Evolutionary conservation across 2,888 invertebrate genomes (phyloP).

Genomic region (Ormyrus labotus): DNA sequence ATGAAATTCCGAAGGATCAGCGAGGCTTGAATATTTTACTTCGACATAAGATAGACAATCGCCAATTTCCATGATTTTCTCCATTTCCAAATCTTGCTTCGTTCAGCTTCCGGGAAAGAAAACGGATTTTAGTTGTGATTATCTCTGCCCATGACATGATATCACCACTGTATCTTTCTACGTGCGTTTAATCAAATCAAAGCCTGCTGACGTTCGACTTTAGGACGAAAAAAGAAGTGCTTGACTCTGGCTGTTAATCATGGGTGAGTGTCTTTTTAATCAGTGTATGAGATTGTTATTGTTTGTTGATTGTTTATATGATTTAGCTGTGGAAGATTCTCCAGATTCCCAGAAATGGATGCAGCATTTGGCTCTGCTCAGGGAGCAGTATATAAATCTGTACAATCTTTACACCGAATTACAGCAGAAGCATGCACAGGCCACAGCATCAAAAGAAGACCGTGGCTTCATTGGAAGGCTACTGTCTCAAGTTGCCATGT

Average conservation of each 20-base stretch:
- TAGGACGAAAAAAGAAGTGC: constrained; percentile 16
- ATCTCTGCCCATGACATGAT: constrained; percentile 39
- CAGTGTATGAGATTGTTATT: background rate
- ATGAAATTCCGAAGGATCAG: constrained; percentile 41
- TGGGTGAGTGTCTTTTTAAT: constrained; percentile 40
- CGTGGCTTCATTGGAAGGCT: constrained; percentile 89
- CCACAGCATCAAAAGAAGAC: constrained; percentile 83
- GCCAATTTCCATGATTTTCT: too few relatives aligned
- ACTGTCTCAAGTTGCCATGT: constrained; percentile 86
- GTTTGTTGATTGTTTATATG: background rate
- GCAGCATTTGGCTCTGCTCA: constrained; percentile 89
- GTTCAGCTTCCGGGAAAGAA: background rate
- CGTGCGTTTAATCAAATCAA: constrained; percentile 42
- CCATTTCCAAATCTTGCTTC: too few relatives aligned
- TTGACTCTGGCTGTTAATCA: constrained; percentile 15
- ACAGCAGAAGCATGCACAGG: constrained; percentile 89
- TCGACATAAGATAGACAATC: too few relatives aligned
- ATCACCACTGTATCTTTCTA: constrained; percentile 31
- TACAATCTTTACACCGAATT: constrained; percentile 88
- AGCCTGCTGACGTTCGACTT: constrained; percentile 28
- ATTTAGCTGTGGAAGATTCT: constrained; percentile 64
- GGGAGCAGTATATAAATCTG: constrained; percentile 94
- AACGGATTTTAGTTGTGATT: constrained; percentile 2
- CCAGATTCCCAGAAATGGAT: constrained; percentile 77
- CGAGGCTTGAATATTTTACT: background rate